These are phyloP conservation scores for Acronicta aceris DNA, from an alignment of 2,888 invertebrate genomes.

Conservation along the genomic window DNA sequence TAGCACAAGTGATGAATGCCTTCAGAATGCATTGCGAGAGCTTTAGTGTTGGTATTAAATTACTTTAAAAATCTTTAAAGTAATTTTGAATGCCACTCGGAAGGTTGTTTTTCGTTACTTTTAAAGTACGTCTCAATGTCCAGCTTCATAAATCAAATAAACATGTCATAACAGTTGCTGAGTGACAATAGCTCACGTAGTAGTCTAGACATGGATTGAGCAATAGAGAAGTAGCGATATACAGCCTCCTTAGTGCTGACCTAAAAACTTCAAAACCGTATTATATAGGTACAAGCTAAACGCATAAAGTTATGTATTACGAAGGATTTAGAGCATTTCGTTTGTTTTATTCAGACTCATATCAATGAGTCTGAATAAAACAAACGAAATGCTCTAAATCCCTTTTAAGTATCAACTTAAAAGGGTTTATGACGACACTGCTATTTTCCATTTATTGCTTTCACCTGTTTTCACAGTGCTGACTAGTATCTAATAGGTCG, in stretches of 20 bases:
- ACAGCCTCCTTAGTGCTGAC: slow-evolving; percentile 35
- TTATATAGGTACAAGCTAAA: slow-evolving; percentile 3
- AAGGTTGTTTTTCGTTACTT: slow-evolving; percentile 11
- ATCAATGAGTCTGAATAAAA: neutral
- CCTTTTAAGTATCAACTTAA: neutral
- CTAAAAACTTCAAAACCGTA: slow-evolving; percentile 29
- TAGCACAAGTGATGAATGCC: slow-evolving; percentile 27
- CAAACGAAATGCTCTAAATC: neutral
- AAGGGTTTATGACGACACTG: no score
- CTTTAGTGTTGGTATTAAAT: slow-evolving; percentile 4
- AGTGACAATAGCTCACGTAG: slow-evolving; percentile 46
- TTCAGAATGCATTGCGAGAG: slow-evolving; percentile 20
- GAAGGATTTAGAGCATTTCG: neutral
- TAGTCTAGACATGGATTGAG: slow-evolving; percentile 45
- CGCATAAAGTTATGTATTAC: neutral
- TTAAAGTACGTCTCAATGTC: slow-evolving; percentile 5
- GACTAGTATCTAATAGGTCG: no score
- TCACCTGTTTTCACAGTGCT: no score
- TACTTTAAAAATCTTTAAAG: slow-evolving; percentile 8
- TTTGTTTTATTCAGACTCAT: neutral
- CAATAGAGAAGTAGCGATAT: slow-evolving; percentile 36
- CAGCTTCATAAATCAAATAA: slow-evolving; percentile 36
- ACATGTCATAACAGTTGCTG: slow-evolving; percentile 12
- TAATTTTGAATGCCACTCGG: slow-evolving; percentile 5
- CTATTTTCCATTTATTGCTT: no score